Base-by-base conservation (phyloP, 2,888 invertebrate species). In the Artemia sp. region DNA sequence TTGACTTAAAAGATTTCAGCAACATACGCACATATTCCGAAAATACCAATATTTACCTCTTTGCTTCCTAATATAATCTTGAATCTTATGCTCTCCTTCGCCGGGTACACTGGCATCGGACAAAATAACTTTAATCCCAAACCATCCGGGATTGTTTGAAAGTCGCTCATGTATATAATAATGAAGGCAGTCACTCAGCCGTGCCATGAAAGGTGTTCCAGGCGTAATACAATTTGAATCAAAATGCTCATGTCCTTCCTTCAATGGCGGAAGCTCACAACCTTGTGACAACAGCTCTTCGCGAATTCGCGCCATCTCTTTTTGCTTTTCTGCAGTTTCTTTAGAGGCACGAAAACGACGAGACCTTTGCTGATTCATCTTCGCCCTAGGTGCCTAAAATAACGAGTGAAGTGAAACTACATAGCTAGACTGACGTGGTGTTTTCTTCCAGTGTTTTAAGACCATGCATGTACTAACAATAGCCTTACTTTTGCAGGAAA, bases 221-320 rank as follows among this genome's bases (percentile, higher is more conserved):
- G 98, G 98, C 0, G 98, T 98, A 76, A 98, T 99, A 77, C 98
- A 99, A 79, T 98, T 98, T 70, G 94, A 94, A 79, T 98, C 98
- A 78, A 98, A 98, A 80, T 96, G 94, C 66, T 90, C 90, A 74
- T 86, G 90, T 76, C 92, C 90, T 0, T 88, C 85, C 79, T 94
- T 96, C 76, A 90, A 88, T 0, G 90, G 88, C 0, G 92, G 92
- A 69, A 92, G 78, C 73, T 83, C 81, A 14, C 85, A 86, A 0
- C 92, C 92, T 76, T 86, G 87, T 1, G 82, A 79, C 69, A 83
- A 77, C 52, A 92, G 80, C 75, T 90, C 89, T 0, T 85, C 84
- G 38, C 91, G 83, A 72, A 92, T 85, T 70, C 89, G 83, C 67
- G 87, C 84, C 69, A 98, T 85, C 79, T 94, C 92, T 24, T 86